Evolutionary conservation across 2,113 vertebrate genomes (phyloP).

Genomic region (Chiloscyllium plagiosum): DNA sequence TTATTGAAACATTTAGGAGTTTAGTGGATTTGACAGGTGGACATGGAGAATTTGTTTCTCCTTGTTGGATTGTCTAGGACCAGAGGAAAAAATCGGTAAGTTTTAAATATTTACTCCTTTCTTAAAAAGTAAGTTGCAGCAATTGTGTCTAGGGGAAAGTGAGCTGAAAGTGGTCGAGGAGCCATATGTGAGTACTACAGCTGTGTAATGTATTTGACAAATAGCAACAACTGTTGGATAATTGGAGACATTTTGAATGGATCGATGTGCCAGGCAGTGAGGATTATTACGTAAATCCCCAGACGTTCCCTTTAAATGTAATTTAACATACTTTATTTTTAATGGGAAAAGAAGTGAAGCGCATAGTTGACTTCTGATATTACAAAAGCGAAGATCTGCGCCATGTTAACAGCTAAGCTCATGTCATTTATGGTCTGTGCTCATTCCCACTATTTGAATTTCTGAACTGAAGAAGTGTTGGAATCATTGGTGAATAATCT

Average conservation of each 20-base stretch:
- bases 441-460: background rate
- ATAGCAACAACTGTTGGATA: background rate
- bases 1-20: no score
- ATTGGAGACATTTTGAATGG: background rate
- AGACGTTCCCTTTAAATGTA: background rate
- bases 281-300: background rate
- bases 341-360: background rate
- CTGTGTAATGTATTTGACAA: background rate
- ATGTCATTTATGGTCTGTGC: background rate
- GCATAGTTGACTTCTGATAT: background rate
- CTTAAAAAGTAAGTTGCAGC: background rate
- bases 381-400: background rate
- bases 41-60: no score
- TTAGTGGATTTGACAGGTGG: no score
- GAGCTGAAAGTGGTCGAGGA: background rate
- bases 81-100: no score
- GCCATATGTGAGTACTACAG: background rate
- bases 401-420: background rate
- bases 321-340: background rate
- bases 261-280: background rate
- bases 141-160: background rate
- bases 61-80: no score
- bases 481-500: background rate
- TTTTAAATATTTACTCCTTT: background rate
- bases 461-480: background rate